Percentiles rank a stretch among this genome's conserved stretches.
These are phyloP conservation scores for Crocallis elinguaria DNA, from an alignment of 2,888 invertebrate genomes.

Conservation along the genomic window DNA sequence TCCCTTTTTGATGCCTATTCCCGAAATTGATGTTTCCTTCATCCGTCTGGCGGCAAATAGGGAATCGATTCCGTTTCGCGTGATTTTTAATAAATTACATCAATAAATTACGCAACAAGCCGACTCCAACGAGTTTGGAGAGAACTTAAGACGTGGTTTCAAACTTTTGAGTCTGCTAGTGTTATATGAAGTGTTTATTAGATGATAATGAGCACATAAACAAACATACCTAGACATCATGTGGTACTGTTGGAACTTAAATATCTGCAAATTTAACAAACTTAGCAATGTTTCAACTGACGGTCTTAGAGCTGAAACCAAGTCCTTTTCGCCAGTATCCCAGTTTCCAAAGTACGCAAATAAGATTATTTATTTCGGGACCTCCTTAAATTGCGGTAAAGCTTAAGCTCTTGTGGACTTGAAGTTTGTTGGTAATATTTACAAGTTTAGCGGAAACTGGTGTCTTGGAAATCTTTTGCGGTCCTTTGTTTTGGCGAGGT, in stretches of 20 bases:
- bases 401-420: conserved; percentile 2
- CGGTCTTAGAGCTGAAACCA: background rate
- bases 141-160: background rate
- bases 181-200: too few relatives aligned
- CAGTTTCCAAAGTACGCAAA: background rate
- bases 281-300: background rate
- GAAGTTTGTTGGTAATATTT: conserved; percentile 8
- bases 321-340: background rate
- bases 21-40: background rate
- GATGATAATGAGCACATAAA: too few relatives aligned
- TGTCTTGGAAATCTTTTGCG: conserved; percentile 2
- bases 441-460: conserved; percentile 4
- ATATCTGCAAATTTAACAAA: background rate
- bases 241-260: too few relatives aligned
- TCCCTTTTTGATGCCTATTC: background rate
- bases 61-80: background rate
- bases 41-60: background rate
- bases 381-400: background rate
- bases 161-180: background rate
- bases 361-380: background rate
- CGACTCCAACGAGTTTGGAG: background rate
- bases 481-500: conserved; percentile 7
- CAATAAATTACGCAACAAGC: background rate
- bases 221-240: too few relatives aligned
- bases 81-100: conserved; percentile 7